Percentiles rank a stretch among this genome's conserved stretches.
Conservation (phyloP, 2,797 vertebrate genomes). For the Catharus ustulatus region DNA sequence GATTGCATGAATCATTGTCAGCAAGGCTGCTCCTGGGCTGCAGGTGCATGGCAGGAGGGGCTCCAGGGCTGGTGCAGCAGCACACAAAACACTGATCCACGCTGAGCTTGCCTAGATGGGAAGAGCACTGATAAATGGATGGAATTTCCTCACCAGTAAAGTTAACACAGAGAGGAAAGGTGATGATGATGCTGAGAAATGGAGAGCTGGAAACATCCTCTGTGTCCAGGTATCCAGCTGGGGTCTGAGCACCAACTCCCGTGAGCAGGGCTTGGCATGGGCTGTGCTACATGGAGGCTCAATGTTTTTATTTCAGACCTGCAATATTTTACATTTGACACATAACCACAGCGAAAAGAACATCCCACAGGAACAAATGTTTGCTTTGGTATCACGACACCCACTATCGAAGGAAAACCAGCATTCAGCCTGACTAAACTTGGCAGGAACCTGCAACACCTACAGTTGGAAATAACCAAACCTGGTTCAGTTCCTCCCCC, state of each 20-base stretch:
- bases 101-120: accelerated
- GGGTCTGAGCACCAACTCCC: accelerated
- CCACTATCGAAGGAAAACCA: background rate
- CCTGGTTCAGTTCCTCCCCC: accelerated
- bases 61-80: background rate
- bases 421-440: background rate
- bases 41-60: accelerated
- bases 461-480: background rate
- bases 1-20: background rate
- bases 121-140: background rate
- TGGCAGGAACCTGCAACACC: background rate
- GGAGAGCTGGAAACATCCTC: background rate
- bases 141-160: background rate
- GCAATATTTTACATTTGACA: background rate
- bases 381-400: background rate
- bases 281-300: background rate
- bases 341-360: background rate
- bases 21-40: background rate
- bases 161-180: background rate
- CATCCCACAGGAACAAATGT: background rate
- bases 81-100: accelerated
- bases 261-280: accelerated
- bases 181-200: background rate
- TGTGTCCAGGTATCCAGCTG: background rate
- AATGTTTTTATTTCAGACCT: background rate